Percentiles rank a stretch among this genome's conserved stretches.
Conservation (phyloP, 1,140 invertebrate genomes). For the Conus ventricosus region DNA sequence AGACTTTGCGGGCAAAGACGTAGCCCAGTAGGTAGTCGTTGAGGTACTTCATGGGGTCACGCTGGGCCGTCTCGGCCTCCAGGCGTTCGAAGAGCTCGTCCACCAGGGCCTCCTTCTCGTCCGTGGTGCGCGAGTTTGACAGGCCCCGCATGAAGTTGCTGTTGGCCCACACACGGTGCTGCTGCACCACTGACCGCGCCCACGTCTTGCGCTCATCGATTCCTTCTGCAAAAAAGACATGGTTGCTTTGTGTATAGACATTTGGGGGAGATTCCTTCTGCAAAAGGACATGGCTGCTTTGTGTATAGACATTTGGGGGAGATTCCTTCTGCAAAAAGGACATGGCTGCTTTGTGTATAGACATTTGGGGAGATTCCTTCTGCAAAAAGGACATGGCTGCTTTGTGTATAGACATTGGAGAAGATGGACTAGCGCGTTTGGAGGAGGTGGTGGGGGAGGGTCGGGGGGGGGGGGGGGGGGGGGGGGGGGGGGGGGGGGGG, state of each 20-base stretch:
- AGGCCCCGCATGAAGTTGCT: slow-evolving; percentile 1
- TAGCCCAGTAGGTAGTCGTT: neutral
- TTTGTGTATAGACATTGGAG: no score
- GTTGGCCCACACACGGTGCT: neutral
- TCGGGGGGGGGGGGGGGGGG: no score
- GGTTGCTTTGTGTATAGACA: no score
- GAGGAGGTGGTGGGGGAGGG: no score
- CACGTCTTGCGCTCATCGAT: neutral
- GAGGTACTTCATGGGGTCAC: neutral
- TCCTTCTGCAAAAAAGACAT: neutral
- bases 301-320: no score
- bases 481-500: no score
- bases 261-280: no score
- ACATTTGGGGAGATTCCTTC: no score
- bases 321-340: neutral
- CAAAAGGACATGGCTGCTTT: no score
- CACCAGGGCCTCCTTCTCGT: neutral
- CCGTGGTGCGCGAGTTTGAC: neutral
- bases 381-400: no score
- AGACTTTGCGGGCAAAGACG: neutral
- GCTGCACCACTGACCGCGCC: neutral
- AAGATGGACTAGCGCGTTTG: no score
- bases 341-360: no score
- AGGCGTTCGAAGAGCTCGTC: neutral
- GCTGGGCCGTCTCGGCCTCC: neutral